Evolutionary conservation across 2,113 vertebrate genomes (phyloP), one percentile per base, ranked within the genome.

Genomic region (Crotalus viridis): DNA sequence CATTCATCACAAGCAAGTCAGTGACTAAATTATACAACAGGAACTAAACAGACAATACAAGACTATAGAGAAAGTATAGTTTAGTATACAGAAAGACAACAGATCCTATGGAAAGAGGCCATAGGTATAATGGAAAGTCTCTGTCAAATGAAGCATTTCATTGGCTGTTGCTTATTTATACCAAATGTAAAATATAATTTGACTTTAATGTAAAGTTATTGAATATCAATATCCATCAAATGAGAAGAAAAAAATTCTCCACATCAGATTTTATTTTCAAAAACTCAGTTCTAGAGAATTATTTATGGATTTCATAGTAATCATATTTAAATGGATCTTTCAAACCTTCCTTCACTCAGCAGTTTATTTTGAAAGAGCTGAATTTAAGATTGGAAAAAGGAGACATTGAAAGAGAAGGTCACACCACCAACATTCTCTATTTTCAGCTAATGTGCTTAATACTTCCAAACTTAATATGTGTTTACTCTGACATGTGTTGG

Each of bases 401-500:
- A 43, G 74, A 21, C 33, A 39, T 81, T 81, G 33, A 81, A 81
- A 81, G 33, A 81, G 33, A 43, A 43, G 33, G 6, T 43, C 17
- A 39, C 74, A 43, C 33, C 55, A 43, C 12, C 55, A 56, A 17
- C 86, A 52, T 26, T 28, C 24, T 64, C 46, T 90, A 10, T 51
- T 28, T 89, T 55, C 87, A 88, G 2, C n/a, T 55, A 39, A 33
- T 56, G 6, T 59, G 15, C 21, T 89, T 57, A 33, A 39, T 24
- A 4, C 12, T 46, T 95, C 87, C 54, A 86, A 81, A 56, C 24
- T 90, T 15, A 0, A 0, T 69, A 69, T 52, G 89, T 46, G 85
- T 93, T 92, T 39, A 55, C 85, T n/a, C 48, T 90, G 81, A 91
- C 92, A 94, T 33, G 28, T 10, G 15, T 92, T 95, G 91, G 88